A percentile compares a stretch with the other conserved stretches of the same genome.
Evolutionary conservation across 2,888 invertebrate species (phyloP).

Genomic region (Sphaerophoria taeniata): DNA sequence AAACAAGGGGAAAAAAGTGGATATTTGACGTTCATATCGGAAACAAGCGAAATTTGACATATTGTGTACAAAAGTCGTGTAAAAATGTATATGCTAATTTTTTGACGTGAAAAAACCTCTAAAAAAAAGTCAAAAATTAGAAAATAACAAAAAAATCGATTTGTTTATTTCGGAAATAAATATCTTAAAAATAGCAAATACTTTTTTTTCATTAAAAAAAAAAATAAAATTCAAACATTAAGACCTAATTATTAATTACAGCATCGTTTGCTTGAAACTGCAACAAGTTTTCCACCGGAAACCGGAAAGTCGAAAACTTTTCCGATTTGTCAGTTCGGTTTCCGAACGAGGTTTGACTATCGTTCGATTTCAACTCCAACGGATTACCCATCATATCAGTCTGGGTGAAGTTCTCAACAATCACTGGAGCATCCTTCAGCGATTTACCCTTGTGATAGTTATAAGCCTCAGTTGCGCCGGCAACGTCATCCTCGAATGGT

Average conservation of each 20-base stretch:
- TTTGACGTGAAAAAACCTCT: too few species aligned
- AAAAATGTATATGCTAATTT: too few species aligned
- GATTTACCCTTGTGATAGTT: conserved; percentile 17
- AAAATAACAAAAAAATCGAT: too few species aligned
- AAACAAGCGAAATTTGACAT: too few species aligned
- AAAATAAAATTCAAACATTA: not conserved
- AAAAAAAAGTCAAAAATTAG: too few species aligned
- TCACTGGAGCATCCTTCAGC: not conserved
- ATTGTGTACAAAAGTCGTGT: too few species aligned
- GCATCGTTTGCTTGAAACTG: conserved; percentile 82
- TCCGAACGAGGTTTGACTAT: not conserved
- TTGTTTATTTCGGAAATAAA: too few species aligned
- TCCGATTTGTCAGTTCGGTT: conserved; percentile 19
- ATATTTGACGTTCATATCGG: too few species aligned
- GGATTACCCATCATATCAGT: not conserved
- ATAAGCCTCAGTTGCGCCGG: conserved; percentile 14
- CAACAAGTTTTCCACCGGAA: conserved; percentile 81
- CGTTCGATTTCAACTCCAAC: conserved; percentile 7
- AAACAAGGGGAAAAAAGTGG: too few species aligned
- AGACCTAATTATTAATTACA: conserved; percentile 45
- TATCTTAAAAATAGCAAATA: not conserved
- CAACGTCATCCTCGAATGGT: conserved; percentile 37
- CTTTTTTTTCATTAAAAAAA: not conserved
- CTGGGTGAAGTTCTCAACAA: not conserved
- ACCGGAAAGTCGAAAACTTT: conserved; percentile 79